Base-by-base conservation (phyloP, 92 coral and sea anemone species). In the Palythoa grandis region DNA sequence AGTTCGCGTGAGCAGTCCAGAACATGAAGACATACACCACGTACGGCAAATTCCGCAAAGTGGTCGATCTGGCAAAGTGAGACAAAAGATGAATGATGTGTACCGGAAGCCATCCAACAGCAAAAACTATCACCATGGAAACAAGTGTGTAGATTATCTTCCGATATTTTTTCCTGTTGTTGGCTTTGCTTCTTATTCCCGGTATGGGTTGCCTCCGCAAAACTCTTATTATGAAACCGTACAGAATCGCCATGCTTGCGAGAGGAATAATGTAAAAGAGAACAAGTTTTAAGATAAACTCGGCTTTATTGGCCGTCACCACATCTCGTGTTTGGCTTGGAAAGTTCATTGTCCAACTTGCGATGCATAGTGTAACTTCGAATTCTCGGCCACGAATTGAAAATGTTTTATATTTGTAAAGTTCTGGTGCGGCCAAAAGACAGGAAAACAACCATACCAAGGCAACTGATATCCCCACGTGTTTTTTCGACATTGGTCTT, bases 71-170 rank as follows among this genome's bases (percentile, higher is more conserved):
- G 16, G 83, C 69, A 38, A 78, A 78, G 29, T 78, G 83, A 11
- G 37, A 37, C 83, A 78, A 39, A 8, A 78, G 83, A 61, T 78
- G 83, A 78, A 78, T 24, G n/a, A 78, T 43, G 19, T 78, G 83
- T 24, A 60, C 83, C 0, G 83, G 72, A 9, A 78, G 71, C 83
- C 83, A 78, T 39, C 83, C 83, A 7, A 60, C 9, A 58, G 83
- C 54, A 78, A 78, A 78, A 40, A 78, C 83, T 52, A 38, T 61
- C 71, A 78, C 83, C 83, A 78, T 78, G 37, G 84, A 40, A 79
- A 79, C 38, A 13, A 79, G 84, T 14, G 84, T 79, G 11, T n/a
- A 40, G 35, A 79, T 48, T 19, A 65, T 79, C 19, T 79, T 79
- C 19, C 40, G 39, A n/a, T 39, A 61, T 15, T n/a, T 38, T 29